Evolutionary conservation across 1,140 invertebrate species (phyloP).

Genomic region (Leptoteleia sp.): DNA sequence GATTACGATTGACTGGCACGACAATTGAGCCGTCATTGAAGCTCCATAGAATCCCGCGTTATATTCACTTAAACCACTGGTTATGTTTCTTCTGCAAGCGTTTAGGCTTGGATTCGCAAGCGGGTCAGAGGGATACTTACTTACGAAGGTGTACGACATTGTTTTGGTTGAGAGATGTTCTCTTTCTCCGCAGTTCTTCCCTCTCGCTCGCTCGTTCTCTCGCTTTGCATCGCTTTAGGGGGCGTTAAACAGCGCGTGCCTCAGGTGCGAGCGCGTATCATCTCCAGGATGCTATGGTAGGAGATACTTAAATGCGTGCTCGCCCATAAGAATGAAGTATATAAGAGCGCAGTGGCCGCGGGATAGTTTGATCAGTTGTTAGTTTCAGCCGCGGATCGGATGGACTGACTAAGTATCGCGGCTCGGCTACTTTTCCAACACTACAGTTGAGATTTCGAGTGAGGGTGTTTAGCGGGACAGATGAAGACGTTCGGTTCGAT

Average conservation of each 20-base stretch:
- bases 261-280: conserved; percentile 69
- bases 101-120: conserved; percentile 76
- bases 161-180: conserved; percentile 77
- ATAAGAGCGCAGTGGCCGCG: conserved; percentile 68
- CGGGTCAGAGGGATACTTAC: conserved; percentile 78
- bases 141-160: conserved; percentile 77
- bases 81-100: conserved; percentile 54
- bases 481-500: conserved; percentile 49
- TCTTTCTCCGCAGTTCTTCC: conserved; percentile 50
- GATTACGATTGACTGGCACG: conserved; percentile 52
- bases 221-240: conserved; percentile 54
- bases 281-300: conserved; percentile 67
- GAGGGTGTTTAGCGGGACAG: conserved; percentile 38
- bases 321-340: conserved; percentile 69
- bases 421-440: conserved; percentile 5
- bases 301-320: conserved; percentile 68
- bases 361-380: conserved; percentile 72
- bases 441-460: conserved; percentile 20
- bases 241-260: conserved; percentile 81
- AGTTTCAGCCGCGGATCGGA: conserved; percentile 56
- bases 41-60: conserved; percentile 24
- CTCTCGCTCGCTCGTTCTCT: conserved; percentile 48
- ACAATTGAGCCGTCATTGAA: conserved; percentile 46
- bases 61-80: conserved; percentile 35
- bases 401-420: conserved; percentile 50